These are phyloP conservation scores for Trachymyrmex septentrionalis DNA, from an alignment of 1,140 invertebrate genomes.

Conservation along the genomic window DNA sequence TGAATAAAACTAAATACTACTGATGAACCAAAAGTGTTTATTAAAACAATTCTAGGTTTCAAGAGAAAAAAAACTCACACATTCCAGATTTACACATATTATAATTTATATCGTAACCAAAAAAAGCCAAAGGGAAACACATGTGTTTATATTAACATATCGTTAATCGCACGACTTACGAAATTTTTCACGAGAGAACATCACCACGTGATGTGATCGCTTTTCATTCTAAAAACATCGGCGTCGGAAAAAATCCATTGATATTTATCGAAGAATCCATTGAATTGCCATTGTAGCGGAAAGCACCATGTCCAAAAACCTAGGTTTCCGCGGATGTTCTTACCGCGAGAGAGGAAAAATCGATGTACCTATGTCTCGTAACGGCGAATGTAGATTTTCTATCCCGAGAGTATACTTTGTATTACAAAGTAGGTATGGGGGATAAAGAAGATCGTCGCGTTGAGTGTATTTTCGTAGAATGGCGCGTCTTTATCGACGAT, in stretches of 20 bases:
- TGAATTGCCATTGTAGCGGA: conserved; percentile 17
- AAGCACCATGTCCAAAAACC: conserved; percentile 11
- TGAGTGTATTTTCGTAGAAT: conserved; percentile 61
- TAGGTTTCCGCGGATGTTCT: conserved; percentile 34
- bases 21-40: background rate
- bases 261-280: conserved; percentile 8
- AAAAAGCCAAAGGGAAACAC: background rate
- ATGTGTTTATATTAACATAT: background rate
- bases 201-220: background rate
- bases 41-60: conserved; percentile 3
- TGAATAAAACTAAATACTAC: conserved; percentile 6
- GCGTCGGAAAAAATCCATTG: background rate
- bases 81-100: conserved; percentile 24
- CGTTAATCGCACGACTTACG: background rate
- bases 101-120: background rate
- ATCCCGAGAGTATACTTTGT: conserved; percentile 54
- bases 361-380: conserved; percentile 43
- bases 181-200: background rate
- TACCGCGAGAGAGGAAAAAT: conserved; percentile 20
- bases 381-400: conserved; percentile 54
- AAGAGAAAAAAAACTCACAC: background rate
- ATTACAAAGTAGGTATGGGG: conserved; percentile 47
- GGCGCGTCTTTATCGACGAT: conserved; percentile 54
- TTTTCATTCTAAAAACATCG: conserved; percentile 32
- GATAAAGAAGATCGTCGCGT: conserved; percentile 56